A percentile compares a stretch with the other conserved stretches of the same genome.
phyloP scores from a whole-genome alignment of 2,113 vertebrate species.

The Chamaetylas fuelleborni region DNA sequence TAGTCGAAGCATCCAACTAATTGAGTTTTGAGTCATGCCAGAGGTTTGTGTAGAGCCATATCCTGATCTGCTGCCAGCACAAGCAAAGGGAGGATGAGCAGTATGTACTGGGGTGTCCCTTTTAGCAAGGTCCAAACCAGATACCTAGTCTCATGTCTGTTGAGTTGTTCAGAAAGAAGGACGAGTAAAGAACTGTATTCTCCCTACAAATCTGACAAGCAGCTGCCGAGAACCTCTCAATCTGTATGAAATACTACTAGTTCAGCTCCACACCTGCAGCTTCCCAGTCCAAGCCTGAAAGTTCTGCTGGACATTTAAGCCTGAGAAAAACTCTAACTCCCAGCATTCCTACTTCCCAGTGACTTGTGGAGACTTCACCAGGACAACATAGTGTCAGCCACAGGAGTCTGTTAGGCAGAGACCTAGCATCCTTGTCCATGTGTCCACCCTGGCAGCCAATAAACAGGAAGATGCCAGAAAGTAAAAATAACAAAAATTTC shows the following conservation, averaged over 20 bases:
- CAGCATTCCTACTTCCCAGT: not conserved
- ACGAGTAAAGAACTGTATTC: not conserved
- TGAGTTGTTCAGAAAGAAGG: not conserved
- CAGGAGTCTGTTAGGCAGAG: not conserved
- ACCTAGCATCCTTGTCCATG: not conserved
- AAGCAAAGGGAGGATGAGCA: not conserved
- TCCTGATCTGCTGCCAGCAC: not conserved
- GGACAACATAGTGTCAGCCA: not conserved
- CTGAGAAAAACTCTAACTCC: not conserved
- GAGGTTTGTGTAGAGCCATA: not conserved
- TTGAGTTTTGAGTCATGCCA: not conserved
- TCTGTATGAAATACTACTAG: not conserved
- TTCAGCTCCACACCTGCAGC: not conserved
- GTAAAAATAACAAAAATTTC: not conserved
- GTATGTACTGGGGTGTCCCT: not conserved
- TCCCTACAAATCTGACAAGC: not conserved
- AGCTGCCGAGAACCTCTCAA: not conserved
- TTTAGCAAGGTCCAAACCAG: not conserved
- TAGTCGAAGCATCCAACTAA: not conserved
- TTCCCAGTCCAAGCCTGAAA: not conserved
- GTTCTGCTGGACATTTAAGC: not conserved
- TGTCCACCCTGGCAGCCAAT: not conserved
- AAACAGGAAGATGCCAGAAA: not conserved
- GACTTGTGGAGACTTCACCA: not conserved
- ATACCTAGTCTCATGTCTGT: not conserved